Evolutionary conservation across 2,797 vertebrate species (phyloP).

Genomic region (Syncerus caffer): DNA sequence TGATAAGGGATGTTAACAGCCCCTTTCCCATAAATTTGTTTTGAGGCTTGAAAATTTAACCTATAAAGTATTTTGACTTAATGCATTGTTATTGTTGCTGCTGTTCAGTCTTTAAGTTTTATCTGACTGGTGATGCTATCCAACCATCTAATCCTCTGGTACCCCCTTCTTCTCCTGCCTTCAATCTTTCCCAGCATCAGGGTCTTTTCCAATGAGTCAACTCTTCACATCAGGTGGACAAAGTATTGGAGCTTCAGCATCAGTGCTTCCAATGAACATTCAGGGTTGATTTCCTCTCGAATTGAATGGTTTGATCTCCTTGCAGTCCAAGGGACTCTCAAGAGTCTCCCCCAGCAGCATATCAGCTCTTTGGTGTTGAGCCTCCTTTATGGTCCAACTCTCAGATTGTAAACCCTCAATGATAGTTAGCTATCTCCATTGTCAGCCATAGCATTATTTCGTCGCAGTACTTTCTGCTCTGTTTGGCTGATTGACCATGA

Average conservation of each 20-base stretch:
- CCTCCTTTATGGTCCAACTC: background rate
- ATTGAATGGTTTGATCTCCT: background rate
- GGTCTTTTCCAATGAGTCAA: background rate
- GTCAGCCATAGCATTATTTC: background rate
- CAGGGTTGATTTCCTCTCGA: background rate
- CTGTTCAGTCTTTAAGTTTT: background rate
- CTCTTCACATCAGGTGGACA: background rate
- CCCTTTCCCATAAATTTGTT: background rate
- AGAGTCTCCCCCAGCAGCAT: background rate
- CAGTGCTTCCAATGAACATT: background rate
- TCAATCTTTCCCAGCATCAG: background rate
- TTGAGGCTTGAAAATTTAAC: background rate
- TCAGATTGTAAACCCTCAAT: background rate
- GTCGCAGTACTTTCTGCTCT: background rate
- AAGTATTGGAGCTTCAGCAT: background rate
- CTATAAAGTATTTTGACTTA: background rate
- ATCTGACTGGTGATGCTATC: background rate
- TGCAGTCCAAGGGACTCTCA: background rate
- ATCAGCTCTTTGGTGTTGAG: background rate
- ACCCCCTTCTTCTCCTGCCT: background rate
- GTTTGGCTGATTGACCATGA: background rate
- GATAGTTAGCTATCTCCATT: background rate
- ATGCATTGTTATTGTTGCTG: background rate
- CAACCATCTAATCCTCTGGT: background rate
- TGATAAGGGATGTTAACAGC: background rate